Evolutionary conservation across 2,888 invertebrate species (phyloP).

Genomic region (Drosophila kuntzei): DNA sequence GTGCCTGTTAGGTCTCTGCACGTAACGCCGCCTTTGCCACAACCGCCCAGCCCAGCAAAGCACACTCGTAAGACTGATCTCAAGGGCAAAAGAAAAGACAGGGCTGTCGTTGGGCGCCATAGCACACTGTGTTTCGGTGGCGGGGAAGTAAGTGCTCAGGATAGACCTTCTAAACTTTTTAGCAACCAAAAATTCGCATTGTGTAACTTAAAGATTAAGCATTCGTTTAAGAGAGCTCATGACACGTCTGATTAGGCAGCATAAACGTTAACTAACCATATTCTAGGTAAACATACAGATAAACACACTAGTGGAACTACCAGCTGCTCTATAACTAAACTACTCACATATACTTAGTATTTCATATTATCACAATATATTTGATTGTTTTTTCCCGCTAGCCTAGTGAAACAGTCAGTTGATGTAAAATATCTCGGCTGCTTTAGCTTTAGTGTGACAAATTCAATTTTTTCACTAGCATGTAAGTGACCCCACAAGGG

Average conservation of each 20-base stretch:
- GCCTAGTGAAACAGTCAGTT: conserved; percentile 22
- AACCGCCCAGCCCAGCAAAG: conserved; percentile 20
- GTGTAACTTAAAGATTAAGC: conserved; percentile 45
- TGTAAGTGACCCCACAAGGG: conserved; percentile 24
- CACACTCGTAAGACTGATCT: conserved; percentile 71
- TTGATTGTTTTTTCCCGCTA: conserved; percentile 7
- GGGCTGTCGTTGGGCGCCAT: conserved; percentile 14
- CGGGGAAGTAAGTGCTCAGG: conserved; percentile 22
- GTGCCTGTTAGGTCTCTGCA: background rate
- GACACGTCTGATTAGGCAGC: conserved; percentile 47
- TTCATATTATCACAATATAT: conserved; percentile 22
- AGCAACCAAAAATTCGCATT: conserved; percentile 71
- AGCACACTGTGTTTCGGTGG: background rate
- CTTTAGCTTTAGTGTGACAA: conserved; percentile 37
- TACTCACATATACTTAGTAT: conserved; percentile 41
- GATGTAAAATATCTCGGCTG: conserved; percentile 15
- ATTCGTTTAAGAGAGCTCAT: conserved; percentile 46
- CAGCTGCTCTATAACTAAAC: conserved; percentile 12
- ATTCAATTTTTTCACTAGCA: conserved; percentile 49
- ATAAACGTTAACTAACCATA: conserved; percentile 25
- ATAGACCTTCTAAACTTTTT: conserved; percentile 32
- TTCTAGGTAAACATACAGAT: conserved; percentile 1
- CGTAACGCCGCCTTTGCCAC: conserved; percentile 7
- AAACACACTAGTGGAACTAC: conserved; percentile 18
- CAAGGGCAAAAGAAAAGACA: conserved; percentile 34